Evolutionary conservation across 2,888 invertebrate genomes (phyloP).

Genomic region (Zeuzera pyrina): DNA sequence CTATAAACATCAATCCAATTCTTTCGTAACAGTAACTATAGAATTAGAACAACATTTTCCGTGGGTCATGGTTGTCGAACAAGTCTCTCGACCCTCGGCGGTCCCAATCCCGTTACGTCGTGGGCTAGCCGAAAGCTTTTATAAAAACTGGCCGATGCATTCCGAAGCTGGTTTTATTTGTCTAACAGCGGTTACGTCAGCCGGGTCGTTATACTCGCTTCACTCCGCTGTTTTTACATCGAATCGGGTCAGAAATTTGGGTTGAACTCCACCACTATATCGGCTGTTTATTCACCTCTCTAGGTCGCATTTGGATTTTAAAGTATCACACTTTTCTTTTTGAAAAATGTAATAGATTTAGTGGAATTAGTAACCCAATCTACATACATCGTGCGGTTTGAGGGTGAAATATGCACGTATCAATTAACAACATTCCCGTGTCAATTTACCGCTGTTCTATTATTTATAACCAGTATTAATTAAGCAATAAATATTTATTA

Average conservation of each 20-base stretch:
- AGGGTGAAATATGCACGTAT: no score
- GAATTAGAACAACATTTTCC: no score
- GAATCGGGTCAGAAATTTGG: slow-evolving; percentile 64
- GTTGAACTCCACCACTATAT: slow-evolving; percentile 54
- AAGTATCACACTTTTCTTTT: background rate
- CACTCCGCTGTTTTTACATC: slow-evolving; percentile 50
- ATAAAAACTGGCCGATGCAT: slow-evolving; percentile 39
- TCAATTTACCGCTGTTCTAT: background rate
- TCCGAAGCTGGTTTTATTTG: slow-evolving; percentile 47
- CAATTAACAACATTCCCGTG: background rate
- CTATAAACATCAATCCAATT: no score
- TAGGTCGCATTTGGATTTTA: slow-evolving; percentile 42
- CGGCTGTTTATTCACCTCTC: slow-evolving; percentile 63
- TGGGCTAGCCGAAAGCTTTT: slow-evolving; percentile 17
- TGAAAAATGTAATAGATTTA: background rate
- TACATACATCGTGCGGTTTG: no score
- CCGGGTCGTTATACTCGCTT: slow-evolving; percentile 47
- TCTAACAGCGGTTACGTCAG: slow-evolving; percentile 45
- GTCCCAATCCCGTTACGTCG: background rate
- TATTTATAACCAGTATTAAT: background rate
- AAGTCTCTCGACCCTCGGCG: no score
- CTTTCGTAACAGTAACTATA: no score
- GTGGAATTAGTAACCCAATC: no score
- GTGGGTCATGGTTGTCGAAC: no score
- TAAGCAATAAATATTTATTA: background rate